phyloP scores from a whole-genome alignment of 30 jellyfish, hydroid and myxozoan species.

The Aurelia aurita complex sp. Pacific region DNA sequence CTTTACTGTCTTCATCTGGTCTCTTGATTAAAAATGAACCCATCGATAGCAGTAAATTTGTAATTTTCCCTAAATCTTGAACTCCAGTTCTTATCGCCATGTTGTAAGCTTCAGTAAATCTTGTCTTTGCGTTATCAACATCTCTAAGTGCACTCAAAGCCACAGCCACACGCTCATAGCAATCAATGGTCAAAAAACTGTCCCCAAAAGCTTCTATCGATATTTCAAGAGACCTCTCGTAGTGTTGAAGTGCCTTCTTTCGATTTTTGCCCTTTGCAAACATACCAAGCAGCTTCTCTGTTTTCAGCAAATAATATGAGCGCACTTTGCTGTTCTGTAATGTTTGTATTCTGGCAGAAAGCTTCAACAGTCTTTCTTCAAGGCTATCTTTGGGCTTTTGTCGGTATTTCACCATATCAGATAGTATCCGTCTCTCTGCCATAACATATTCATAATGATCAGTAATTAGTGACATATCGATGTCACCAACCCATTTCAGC shows the following conservation, averaged over 20 bases:
- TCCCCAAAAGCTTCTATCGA: constrained; percentile 21
- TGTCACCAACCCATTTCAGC: constrained; percentile 3
- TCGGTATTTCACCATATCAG: not conserved
- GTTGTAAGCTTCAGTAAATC: not conserved
- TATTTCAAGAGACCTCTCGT: not conserved
- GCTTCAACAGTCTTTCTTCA: not conserved
- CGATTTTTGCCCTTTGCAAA: not conserved
- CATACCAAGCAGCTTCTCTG: not conserved
- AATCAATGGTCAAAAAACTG: constrained; percentile 20
- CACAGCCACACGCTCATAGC: not conserved
- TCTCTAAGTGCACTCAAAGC: not conserved
- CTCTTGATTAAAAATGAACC: not conserved
- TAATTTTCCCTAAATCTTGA: not conserved
- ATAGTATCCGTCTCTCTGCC: not conserved
- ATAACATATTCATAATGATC: constrained; percentile 1
- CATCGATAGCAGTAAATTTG: not conserved
- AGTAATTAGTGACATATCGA: not conserved
- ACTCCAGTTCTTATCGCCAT: constrained; percentile 14
- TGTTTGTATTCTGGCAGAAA: not conserved
- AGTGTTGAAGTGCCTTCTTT: not conserved
- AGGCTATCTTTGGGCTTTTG: not conserved
- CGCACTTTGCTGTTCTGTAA: not conserved
- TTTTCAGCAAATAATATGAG: not conserved
- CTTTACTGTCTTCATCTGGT: not conserved
- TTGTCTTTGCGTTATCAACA: not conserved